These are phyloP conservation scores for Dasyprocta punctata DNA, from an alignment of 2,113 vertebrate species.

Conservation along the genomic window DNA sequence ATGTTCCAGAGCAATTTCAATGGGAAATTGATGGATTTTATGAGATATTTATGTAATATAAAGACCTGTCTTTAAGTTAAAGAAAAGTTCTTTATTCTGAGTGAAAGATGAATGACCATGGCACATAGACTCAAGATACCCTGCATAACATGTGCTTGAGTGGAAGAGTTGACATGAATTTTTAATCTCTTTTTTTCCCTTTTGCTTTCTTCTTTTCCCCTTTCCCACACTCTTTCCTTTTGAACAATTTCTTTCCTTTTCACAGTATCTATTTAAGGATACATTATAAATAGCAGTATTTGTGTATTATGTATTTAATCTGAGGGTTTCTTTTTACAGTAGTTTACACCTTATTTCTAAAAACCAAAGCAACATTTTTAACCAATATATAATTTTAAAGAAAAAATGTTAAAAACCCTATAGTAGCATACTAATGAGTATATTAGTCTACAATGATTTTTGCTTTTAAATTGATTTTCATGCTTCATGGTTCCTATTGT, in stretches of 20 bases:
- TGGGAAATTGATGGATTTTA: background rate
- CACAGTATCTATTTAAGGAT: background rate
- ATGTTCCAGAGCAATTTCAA: background rate
- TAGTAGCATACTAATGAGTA: background rate
- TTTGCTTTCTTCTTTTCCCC: background rate
- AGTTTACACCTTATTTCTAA: background rate
- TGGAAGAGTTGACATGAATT: background rate
- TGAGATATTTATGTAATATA: background rate
- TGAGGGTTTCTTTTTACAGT: background rate
- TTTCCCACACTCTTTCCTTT: background rate
- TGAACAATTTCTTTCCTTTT: background rate
- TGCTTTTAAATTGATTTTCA: slow-evolving; percentile 44
- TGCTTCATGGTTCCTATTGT: background rate
- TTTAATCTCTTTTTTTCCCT: background rate
- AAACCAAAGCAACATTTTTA: background rate
- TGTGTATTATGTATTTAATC: background rate
- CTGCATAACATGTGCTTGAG: background rate
- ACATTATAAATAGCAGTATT: background rate
- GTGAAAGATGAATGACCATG: background rate
- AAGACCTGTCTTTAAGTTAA: background rate
- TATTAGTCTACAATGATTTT: background rate
- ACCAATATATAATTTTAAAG: background rate
- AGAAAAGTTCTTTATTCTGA: background rate
- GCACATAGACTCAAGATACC: background rate
- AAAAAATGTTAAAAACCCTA: background rate